Base-by-base conservation (phyloP, 2,113 vertebrate species). In the Pelmatolapia mariae region DNA sequence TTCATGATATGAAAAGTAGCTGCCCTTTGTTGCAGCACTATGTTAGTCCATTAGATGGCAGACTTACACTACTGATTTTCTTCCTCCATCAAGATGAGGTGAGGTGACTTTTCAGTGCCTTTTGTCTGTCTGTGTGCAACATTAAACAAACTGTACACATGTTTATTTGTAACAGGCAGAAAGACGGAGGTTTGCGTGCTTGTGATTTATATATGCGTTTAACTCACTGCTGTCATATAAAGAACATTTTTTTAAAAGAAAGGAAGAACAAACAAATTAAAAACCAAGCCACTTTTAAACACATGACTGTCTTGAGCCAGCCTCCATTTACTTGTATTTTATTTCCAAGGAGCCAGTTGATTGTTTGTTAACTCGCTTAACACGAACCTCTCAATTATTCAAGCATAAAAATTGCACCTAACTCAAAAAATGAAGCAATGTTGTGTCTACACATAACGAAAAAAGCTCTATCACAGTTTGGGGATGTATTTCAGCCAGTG, bases 31-130 rank as follows among this genome's bases (percentile, higher is more conserved):
- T 87, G 81, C 38, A 93, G 54, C 85, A 26, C 29, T 11, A 1
- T 24, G 18, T 68, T 31, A 36, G 43, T 81, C 87, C 93, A 18
- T 36, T 85, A 90, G 83, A 89, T 80, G 88, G 82, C 91, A 91
- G 38, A 15, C 31, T 87, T 89, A 18, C 16, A 16, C 71, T 47
- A 31, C 43, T 50, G 24, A 78, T 78, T 50, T 50, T 78, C 15
- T 47, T 47, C 22, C 24, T 47, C 15, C 68, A 47, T 18, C 15
- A 45, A 45, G 38, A 24, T 45, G 68, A 26, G 8, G 1, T 10
- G 13, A 71, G 8, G 71, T 76, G 43, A 47, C 15, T 19, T 76
- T 31, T 76, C 43, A 31, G 43, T 31, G 22, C 43, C 5, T 24
- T 73, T 26, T 45, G 1, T 73, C 22, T 73, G 68, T 26, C 71